Conservation (phyloP, 2,113 vertebrate genomes). For the Cyphomyrus plagiostoma region DNA sequence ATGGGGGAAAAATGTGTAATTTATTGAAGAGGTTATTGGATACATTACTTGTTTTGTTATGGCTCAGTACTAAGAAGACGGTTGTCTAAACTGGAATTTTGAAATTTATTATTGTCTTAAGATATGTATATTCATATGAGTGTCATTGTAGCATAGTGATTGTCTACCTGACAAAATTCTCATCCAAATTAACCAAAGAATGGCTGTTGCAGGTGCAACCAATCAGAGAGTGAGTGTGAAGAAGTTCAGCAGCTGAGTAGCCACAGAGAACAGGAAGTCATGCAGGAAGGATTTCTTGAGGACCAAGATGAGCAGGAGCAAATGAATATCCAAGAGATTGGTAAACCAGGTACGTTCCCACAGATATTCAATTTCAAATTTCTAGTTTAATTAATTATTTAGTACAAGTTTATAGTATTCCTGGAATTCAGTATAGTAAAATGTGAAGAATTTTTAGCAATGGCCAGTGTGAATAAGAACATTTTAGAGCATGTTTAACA, state of each 20-base stretch:
- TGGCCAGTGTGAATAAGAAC: neutral
- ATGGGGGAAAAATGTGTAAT: neutral
- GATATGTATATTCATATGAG: neutral
- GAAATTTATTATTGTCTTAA: neutral
- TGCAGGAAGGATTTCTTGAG: slow-evolving; percentile 53
- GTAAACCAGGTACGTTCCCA: slow-evolving; percentile 53
- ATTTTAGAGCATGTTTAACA: neutral
- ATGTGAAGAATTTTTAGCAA: neutral
- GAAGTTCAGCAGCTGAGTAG: slow-evolving; percentile 27
- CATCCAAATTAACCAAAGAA: neutral
- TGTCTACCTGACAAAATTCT: neutral
- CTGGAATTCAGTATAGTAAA: neutral
- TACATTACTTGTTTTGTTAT: neutral
- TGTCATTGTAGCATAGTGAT: neutral
- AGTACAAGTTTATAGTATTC: neutral
- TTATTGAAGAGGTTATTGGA: neutral
- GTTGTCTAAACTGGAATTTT: neutral
- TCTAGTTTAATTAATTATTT: neutral
- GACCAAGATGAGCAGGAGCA: slow-evolving; percentile 46
- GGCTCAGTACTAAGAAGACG: neutral
- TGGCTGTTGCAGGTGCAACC: slow-evolving; percentile 46
- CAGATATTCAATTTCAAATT: neutral
- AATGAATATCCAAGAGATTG: slow-evolving; percentile 50
- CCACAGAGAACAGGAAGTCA: slow-evolving; percentile 38
- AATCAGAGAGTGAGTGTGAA: slow-evolving; percentile 42